Percentiles rank a stretch among this genome's conserved stretches.
Evolutionary conservation across 1,140 invertebrate species (phyloP).

Genomic region (Euura lappo): DNA sequence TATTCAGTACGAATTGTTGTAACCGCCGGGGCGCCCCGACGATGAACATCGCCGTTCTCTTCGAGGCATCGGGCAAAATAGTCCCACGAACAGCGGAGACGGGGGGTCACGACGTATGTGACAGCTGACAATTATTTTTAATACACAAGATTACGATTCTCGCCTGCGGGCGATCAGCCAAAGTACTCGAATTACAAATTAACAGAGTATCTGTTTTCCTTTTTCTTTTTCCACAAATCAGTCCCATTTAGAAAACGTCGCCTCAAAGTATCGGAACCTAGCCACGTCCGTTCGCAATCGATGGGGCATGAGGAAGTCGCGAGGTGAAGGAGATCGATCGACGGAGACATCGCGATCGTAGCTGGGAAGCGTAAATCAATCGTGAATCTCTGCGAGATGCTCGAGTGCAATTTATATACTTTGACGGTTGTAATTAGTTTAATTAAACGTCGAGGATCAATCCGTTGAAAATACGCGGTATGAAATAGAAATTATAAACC

Average conservation of each 20-base stretch:
- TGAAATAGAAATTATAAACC: no score
- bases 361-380: background rate
- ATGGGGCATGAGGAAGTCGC: no score
- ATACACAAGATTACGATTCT: conserved; percentile 15
- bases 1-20: conserved; percentile 6
- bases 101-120: conserved; percentile 27
- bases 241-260: no score
- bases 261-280: no score
- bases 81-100: conserved; percentile 5
- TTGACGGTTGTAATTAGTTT: conserved; percentile 7
- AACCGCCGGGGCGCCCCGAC: background rate
- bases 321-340: background rate
- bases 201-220: no score
- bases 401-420: background rate
- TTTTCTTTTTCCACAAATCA: no score
- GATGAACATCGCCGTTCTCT: background rate
- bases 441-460: background rate
- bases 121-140: conserved; percentile 39
- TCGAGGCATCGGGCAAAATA: background rate
- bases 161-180: conserved; percentile 10
- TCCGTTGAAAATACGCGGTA: background rate
- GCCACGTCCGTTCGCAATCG: no score
- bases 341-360: background rate
- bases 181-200: no score
- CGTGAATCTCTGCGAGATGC: background rate